phyloP scores from a whole-genome alignment of 2,888 invertebrate genomes.

The Drosophila longiperda region DNA sequence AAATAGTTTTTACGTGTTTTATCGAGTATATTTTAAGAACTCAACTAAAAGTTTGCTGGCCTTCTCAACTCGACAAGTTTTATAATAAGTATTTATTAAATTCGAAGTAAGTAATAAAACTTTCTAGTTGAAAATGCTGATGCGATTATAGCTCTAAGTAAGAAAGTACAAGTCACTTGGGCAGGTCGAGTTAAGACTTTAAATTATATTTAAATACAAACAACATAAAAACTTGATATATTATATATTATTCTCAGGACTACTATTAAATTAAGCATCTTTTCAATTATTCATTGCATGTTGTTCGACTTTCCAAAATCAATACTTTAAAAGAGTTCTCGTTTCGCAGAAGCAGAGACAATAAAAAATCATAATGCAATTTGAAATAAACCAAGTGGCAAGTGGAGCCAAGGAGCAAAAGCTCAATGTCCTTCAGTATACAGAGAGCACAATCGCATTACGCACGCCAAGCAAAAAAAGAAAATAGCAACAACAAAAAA shows the following conservation, averaged over 20 bases:
- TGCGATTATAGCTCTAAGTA: neutral
- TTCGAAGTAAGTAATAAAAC: neutral
- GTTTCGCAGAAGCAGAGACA: neutral
- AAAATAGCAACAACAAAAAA: neutral
- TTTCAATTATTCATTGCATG: neutral
- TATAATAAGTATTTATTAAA: neutral
- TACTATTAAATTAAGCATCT: neutral
- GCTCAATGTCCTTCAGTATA: constrained; percentile 3
- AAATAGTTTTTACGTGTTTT: neutral
- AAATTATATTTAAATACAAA: neutral
- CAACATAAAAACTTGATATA: neutral
- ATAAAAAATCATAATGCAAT: neutral
- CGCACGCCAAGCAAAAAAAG: neutral
- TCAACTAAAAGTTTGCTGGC: neutral
- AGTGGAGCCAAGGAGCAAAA: neutral
- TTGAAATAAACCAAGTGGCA: neutral
- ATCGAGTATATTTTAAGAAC: neutral
- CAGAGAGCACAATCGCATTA: neutral
- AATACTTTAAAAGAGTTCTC: neutral
- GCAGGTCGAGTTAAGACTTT: no score
- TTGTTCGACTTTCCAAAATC: neutral
- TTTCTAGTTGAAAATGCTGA: neutral
- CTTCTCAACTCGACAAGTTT: neutral
- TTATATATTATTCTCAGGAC: neutral
- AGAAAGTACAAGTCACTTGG: neutral